Conservation (phyloP, 2,797 vertebrate species). For the Ceryle rudis region DNA sequence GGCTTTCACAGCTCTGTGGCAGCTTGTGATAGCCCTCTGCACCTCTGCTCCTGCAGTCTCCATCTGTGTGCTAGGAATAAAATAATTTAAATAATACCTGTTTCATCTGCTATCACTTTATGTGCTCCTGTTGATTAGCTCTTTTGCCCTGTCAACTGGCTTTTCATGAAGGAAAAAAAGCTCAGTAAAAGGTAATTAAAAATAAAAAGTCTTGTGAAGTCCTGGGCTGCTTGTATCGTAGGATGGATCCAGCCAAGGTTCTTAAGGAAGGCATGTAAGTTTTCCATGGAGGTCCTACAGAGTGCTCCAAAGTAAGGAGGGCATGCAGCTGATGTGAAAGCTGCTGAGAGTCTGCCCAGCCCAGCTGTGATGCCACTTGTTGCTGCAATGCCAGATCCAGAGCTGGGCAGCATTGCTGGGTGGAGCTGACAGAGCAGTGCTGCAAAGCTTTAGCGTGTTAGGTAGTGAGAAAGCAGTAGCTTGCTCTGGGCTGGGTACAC, state of each 20-base stretch:
- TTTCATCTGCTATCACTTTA: background rate
- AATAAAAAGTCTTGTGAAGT: background rate
- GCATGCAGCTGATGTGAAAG: background rate
- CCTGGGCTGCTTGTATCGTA: background rate
- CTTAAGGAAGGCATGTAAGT: background rate
- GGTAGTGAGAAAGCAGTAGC: background rate
- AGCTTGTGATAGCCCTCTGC: background rate
- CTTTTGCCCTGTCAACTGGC: background rate
- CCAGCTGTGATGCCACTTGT: background rate
- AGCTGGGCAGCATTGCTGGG: background rate
- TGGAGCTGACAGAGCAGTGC: background rate
- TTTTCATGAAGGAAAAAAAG: background rate
- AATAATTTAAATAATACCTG: background rate
- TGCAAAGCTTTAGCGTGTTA: background rate
- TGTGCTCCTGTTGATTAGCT: background rate
- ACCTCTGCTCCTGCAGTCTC: background rate
- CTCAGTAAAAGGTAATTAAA: background rate
- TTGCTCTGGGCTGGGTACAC: background rate
- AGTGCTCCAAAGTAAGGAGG: fast-evolving
- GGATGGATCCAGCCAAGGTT: background rate
- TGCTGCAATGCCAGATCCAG: background rate
- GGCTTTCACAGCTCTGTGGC: background rate
- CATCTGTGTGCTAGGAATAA: background rate
- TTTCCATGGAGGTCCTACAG: background rate
- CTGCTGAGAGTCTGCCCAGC: background rate